Conservation (phyloP, 1,140 invertebrate species). For the Zaprionus ornatus region DNA sequence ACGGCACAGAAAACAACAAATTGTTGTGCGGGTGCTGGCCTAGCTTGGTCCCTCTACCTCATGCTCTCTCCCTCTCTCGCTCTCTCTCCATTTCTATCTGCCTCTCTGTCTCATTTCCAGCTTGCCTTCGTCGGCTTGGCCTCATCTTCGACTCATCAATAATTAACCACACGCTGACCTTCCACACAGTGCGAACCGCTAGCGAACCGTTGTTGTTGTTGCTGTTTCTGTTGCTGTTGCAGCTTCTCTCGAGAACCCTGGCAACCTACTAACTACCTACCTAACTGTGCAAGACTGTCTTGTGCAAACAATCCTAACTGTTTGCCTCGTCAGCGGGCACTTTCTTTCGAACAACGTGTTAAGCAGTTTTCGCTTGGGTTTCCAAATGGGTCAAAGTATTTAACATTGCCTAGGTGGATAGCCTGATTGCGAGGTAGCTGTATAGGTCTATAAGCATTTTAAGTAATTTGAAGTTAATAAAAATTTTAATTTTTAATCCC, state of each 20-base stretch:
- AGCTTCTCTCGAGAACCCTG: constrained; percentile 18
- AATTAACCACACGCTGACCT: constrained; percentile 74
- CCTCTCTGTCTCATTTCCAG: neutral
- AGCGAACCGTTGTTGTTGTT: constrained; percentile 31
- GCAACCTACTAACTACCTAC: constrained; percentile 36
- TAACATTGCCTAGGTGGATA: constrained; percentile 21
- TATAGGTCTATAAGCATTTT: neutral
- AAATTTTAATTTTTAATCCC: no score
- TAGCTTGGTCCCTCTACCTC: no score
- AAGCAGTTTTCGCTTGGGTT: constrained; percentile 9
- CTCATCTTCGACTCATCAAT: constrained; percentile 41
- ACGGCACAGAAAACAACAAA: neutral
- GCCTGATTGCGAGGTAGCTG: neutral
- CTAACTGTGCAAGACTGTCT: constrained; percentile 17
- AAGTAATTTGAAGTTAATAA: neutral
- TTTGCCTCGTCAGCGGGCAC: constrained; percentile 48
- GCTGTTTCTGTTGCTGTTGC: constrained; percentile 28
- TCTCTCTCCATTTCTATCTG: neutral
- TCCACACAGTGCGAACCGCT: constrained; percentile 10
- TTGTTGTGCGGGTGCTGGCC: constrained; percentile 37
- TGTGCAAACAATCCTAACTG: constrained; percentile 53
- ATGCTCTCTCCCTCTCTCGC: neutral
- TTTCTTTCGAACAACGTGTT: constrained; percentile 16
- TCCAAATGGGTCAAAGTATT: constrained; percentile 51
- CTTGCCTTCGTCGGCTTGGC: neutral